Evolutionary conservation across 37 sponge, comb jelly and placozoan species (phyloP).

Genomic region (Beroe forskalii): DNA sequence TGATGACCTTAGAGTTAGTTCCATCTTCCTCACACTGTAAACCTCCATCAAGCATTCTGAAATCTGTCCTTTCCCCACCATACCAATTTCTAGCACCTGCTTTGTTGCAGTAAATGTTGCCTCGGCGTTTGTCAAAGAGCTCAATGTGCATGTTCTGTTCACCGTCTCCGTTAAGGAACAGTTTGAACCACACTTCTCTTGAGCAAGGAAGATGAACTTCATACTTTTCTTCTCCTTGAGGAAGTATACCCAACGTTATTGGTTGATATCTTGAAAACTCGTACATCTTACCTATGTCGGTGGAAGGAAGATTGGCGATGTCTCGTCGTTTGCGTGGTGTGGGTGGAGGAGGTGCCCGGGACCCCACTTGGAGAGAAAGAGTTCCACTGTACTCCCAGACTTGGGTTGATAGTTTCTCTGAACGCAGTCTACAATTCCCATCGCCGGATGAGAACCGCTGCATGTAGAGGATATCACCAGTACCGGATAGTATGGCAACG

Average conservation of each 20-base stretch:
- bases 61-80: background rate
- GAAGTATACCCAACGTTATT: background rate
- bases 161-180: background rate
- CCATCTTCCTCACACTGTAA: background rate
- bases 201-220: background rate
- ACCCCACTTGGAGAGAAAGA: background rate
- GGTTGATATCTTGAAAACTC: background rate
- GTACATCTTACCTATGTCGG: background rate
- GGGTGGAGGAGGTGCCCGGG: background rate
- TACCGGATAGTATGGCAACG: background rate
- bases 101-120: background rate
- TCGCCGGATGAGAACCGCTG: background rate
- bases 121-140: background rate
- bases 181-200: background rate
- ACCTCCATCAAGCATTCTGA: background rate
- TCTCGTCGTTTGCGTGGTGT: background rate
- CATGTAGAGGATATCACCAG: background rate
- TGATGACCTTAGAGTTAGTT: background rate
- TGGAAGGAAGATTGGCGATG: background rate
- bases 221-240: background rate
- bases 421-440: background rate
- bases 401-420: background rate
- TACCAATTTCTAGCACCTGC: background rate
- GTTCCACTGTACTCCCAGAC: background rate
- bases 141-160: background rate